Evolutionary conservation across 2,888 invertebrate species (phyloP).

Genomic region (Electrophaes corylata): DNA sequence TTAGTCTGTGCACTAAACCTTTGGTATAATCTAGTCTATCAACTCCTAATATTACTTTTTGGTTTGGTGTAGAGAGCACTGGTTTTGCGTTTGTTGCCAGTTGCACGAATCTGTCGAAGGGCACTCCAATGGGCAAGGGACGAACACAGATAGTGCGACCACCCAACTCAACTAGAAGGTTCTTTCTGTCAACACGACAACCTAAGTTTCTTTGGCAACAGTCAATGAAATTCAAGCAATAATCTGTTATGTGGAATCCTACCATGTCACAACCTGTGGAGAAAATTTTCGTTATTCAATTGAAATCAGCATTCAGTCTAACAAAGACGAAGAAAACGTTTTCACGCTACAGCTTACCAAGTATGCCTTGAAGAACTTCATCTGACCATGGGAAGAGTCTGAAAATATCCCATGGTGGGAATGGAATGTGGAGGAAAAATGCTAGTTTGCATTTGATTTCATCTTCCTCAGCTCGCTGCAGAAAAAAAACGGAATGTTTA

Average conservation of each 20-base stretch:
- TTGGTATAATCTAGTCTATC: conserved; percentile 96
- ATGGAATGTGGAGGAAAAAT: conserved; percentile 97
- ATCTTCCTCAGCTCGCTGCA: conserved; percentile 89
- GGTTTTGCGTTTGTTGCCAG: conserved; percentile 89
- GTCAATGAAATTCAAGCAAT: conserved; percentile 95
- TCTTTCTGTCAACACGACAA: conserved; percentile 94
- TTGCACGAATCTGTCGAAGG: conserved; percentile 93
- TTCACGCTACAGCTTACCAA: conserved; percentile 79
- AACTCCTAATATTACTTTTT: conserved; percentile 93
- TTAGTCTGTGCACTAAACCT: conserved; percentile 91
- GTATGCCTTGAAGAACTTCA: conserved; percentile 95
- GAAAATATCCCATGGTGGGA: conserved; percentile 97
- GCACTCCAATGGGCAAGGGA: conserved; percentile 95
- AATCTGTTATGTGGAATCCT: conserved; percentile 95
- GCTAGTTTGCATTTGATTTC: conserved; percentile 91
- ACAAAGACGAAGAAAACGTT: conserved; percentile 4
- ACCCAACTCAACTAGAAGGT: conserved; percentile 93
- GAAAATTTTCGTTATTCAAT: conserved; percentile 21
- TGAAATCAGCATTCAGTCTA: conserved; percentile 1
- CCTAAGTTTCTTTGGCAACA: conserved; percentile 94
- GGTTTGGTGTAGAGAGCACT: conserved; percentile 86
- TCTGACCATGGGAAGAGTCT: conserved; percentile 96
- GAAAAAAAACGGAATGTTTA: neutral
- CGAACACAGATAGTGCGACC: conserved; percentile 93
- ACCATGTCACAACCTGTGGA: conserved; percentile 93